phyloP scores from a whole-genome alignment of 2,888 invertebrate species.

The Lypha dubia region DNA sequence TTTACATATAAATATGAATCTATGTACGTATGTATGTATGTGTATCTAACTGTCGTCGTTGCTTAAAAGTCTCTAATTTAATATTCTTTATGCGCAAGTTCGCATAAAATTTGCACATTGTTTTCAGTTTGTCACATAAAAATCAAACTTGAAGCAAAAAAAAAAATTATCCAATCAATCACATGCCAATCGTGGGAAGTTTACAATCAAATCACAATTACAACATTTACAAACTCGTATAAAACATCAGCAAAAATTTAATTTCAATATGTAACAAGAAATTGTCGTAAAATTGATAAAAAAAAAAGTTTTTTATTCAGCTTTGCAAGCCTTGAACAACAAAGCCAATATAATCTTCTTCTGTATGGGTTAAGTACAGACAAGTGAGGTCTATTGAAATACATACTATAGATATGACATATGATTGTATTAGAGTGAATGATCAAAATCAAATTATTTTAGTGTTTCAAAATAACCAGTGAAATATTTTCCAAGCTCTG shows the following conservation, averaged over 20 bases:
- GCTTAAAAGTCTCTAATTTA: conserved; percentile 58
- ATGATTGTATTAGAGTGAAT: too few relatives aligned
- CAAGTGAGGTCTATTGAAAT: too few relatives aligned
- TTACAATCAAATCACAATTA: conserved; percentile 63
- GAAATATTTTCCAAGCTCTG: too few relatives aligned
- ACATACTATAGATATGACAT: too few relatives aligned
- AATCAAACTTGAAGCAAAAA: neutral
- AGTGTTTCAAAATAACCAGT: too few relatives aligned
- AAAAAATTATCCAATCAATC: conserved; percentile 71
- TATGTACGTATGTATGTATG: neutral
- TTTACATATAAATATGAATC: too few relatives aligned
- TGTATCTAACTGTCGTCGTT: neutral
- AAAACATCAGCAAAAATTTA: conserved; percentile 31
- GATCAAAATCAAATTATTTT: too few relatives aligned
- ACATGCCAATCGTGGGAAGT: conserved; percentile 75
- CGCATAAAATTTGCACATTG: conserved; percentile 54
- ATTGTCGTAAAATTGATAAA: conserved; percentile 55
- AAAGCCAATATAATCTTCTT: too few relatives aligned
- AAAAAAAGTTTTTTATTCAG: too few relatives aligned
- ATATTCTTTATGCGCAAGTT: conserved; percentile 64
- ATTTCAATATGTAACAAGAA: conserved; percentile 24
- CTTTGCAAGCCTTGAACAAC: too few relatives aligned
- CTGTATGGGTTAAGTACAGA: too few relatives aligned
- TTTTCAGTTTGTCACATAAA: conserved; percentile 33
- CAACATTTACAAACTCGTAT: neutral